These are phyloP conservation scores for Imbricaverruca yamaguchii DNA, from an alignment of 2,888 invertebrate species.

Conservation along the genomic window DNA sequence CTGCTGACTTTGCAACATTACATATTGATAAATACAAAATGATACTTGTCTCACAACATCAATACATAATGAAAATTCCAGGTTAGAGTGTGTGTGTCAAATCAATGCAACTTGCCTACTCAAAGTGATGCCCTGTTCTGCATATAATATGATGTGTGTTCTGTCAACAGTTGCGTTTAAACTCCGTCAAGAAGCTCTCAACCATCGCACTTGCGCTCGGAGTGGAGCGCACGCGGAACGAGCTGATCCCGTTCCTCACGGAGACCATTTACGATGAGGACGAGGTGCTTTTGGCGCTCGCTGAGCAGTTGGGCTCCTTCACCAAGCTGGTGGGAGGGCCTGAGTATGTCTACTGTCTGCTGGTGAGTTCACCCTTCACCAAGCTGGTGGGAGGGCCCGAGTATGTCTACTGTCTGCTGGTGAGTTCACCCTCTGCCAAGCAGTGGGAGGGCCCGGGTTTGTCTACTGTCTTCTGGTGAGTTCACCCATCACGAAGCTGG, in stretches of 20 bases:
- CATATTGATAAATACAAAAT: too few relatives aligned
- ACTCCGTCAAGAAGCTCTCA: slow-evolving; percentile 96
- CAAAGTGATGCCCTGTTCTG: too few relatives aligned
- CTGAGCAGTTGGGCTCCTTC: slow-evolving; percentile 95
- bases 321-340: slow-evolving; percentile 93
- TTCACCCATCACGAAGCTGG: too few relatives aligned
- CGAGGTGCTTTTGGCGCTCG: slow-evolving; percentile 93
- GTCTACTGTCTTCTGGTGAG: too few relatives aligned
- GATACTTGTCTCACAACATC: too few relatives aligned
- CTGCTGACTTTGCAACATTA: too few relatives aligned
- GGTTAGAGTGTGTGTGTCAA: too few relatives aligned
- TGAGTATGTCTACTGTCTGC: slow-evolving; percentile 86
- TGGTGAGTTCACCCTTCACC: slow-evolving; percentile 46
- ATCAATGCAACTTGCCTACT: too few relatives aligned
- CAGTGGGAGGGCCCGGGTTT: too few relatives aligned
- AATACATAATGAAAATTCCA: too few relatives aligned
- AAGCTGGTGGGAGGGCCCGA: not conserved
- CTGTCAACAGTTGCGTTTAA: slow-evolving; percentile 66
- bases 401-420: not conserved
- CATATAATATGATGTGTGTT: too few relatives aligned
- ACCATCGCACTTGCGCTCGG: slow-evolving; percentile 98
- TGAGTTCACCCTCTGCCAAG: not conserved
- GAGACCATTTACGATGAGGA: slow-evolving; percentile 99
- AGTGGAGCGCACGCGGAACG: slow-evolving; percentile 88
- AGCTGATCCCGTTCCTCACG: slow-evolving; percentile 95